Base-by-base conservation (phyloP, 2,888 invertebrate species). In the Agelastica alni region DNA sequence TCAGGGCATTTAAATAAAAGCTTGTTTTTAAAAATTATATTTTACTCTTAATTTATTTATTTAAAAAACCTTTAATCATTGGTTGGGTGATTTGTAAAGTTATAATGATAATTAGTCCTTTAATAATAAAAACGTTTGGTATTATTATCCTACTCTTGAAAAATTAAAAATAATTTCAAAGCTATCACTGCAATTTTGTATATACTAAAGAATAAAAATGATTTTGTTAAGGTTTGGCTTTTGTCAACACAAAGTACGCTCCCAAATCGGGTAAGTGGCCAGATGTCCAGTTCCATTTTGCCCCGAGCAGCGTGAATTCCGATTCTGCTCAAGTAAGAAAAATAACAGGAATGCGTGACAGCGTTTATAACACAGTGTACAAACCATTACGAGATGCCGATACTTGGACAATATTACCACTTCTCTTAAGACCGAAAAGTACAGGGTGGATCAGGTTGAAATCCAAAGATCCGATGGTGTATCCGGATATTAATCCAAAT, bases 401-500 rank as follows among this genome's bases (percentile, higher is more conserved):
- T 70, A 90, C 91, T 0, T 93, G 92, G 91, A 89, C 89, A 0
- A 89, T 93, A 57, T 75, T 92, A 18, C 92, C 93, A 0, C 75
- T 93, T 2, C 75, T 93, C 1, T 75, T 97, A 62, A 82, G 96
- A 4, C 94, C 97, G 0, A 88, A 86, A 69, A 95, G 95, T 70
- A 84, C 85, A 0, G 98, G 98, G 0, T 88, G 88, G 84, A 79
- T 98, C n/a, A 85, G 87, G 44, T 77, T 98, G 12, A 86, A 85
- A 61, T 91, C 89, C 41, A 83, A 81, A 28, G 89, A 96, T 75
- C 95, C 96, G 0, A 81, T 86, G 60, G 85, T 89, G 1, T 85
- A 90, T 58, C 96, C 96, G 0, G 84, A 88, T 9, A 88, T 97
- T 48, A 89, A 91, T 71, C 95, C 96, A 0, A 96, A 96, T 74